phyloP scores from a whole-genome alignment of 2,888 invertebrate species.

The Pycnomerus fuliginosus region DNA sequence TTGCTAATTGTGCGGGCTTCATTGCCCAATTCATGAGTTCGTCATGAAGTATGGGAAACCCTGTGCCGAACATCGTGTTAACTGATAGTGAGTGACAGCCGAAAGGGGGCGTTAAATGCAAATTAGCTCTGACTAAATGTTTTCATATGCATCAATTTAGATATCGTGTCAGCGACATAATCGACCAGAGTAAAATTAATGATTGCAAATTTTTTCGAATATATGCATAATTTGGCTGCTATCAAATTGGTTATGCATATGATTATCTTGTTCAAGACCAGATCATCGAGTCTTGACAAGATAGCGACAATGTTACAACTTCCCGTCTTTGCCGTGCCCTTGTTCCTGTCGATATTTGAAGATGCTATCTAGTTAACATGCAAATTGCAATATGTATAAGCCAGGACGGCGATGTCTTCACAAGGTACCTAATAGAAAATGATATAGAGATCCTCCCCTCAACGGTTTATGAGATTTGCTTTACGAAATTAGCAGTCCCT shows the following conservation, averaged over 20 bases:
- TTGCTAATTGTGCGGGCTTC: slow-evolving; percentile 48
- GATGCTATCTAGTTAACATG: slow-evolving; percentile 53
- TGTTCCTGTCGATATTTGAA: slow-evolving; percentile 51
- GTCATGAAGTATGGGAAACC: slow-evolving; percentile 30
- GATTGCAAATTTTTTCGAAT: slow-evolving; percentile 17
- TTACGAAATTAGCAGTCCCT: slow-evolving; percentile 30
- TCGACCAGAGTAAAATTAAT: slow-evolving; percentile 26
- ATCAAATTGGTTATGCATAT: slow-evolving; percentile 33
- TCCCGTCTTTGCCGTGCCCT: slow-evolving; percentile 26
- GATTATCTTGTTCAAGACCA: slow-evolving; percentile 38
- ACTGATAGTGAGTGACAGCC: slow-evolving; percentile 42
- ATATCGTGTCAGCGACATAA: slow-evolving; percentile 29
- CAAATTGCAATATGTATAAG: slow-evolving; percentile 51
- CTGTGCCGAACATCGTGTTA: slow-evolving; percentile 37
- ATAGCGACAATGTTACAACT: slow-evolving; percentile 27
- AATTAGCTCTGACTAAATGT: slow-evolving; percentile 40
- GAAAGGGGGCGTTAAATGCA: slow-evolving; percentile 44
- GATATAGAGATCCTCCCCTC: slow-evolving; percentile 33
- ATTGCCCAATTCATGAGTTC: slow-evolving; percentile 44
- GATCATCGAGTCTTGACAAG: slow-evolving; percentile 37
- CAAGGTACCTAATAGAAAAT: slow-evolving; percentile 39
- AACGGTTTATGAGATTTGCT: slow-evolving; percentile 32
- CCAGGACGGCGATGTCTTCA: slow-evolving; percentile 40
- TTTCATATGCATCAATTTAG: slow-evolving; percentile 41
- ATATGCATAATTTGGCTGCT: slow-evolving; percentile 12